Conservation (phyloP, 1,140 invertebrate species). For the Sipha flava region DNA sequence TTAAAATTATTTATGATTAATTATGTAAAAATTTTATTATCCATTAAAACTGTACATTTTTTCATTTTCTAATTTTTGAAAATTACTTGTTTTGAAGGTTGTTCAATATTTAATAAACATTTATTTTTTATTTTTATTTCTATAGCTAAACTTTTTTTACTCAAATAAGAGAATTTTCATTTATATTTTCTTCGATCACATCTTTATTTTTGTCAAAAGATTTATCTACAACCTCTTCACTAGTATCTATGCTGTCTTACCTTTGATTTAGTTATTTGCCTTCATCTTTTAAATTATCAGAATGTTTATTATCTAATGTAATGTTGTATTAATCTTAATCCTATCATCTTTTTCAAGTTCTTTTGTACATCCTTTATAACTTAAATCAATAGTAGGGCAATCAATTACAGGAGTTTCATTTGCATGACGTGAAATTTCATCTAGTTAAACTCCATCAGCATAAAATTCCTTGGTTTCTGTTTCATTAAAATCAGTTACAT, state of each 20-base stretch:
- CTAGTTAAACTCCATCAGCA: neutral
- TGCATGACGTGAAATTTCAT: neutral
- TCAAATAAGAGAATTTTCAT: neutral
- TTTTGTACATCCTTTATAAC: neutral
- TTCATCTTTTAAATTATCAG: neutral
- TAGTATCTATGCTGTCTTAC: neutral
- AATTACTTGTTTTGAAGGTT: no score
- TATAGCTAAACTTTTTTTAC: neutral
- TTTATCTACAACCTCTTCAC: conserved; percentile 33
- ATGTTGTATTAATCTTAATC: conserved; percentile 1
- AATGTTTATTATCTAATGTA: neutral
- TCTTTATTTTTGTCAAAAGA: conserved; percentile 29
- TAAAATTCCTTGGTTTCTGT: neutral
- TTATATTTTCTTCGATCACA: conserved; percentile 1
- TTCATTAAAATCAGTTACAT: neutral
- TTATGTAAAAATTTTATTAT: no score
- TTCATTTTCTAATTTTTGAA: no score
- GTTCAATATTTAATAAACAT: no score
- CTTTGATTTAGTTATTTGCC: neutral
- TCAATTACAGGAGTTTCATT: neutral
- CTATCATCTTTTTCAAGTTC: conserved; percentile 26
- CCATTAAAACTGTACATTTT: no score
- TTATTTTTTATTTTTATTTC: no score
- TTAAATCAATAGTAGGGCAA: neutral
- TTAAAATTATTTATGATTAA: no score